These are phyloP conservation scores for Penaeus indicus DNA, from an alignment of 1,140 invertebrate genomes.

Conservation along the genomic window DNA sequence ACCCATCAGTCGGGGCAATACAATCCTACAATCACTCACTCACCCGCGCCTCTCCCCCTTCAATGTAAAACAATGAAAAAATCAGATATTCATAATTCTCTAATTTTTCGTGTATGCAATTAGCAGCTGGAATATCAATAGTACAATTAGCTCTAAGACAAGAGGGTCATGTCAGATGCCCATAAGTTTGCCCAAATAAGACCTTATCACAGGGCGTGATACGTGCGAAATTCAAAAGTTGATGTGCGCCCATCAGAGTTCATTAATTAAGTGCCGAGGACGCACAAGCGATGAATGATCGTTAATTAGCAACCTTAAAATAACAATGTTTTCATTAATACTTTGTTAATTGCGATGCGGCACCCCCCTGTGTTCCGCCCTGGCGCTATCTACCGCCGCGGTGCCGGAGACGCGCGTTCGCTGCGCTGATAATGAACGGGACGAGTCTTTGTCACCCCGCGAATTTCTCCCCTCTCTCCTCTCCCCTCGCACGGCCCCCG, in stretches of 20 bases:
- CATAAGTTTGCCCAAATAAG: constrained; percentile 14
- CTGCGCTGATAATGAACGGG: no score
- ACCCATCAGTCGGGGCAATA: no score
- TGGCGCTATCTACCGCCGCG: constrained; percentile 41
- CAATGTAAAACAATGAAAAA: constrained; percentile 47
- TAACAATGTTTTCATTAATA: constrained; percentile 64
- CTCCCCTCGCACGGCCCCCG: no score
- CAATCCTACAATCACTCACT: not conserved
- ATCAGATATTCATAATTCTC: constrained; percentile 60
- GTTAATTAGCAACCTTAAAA: constrained; percentile 64
- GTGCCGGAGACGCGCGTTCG: no score
- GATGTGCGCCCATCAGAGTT: constrained; percentile 44
- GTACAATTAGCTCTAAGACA: constrained; percentile 57
- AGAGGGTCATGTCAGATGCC: constrained; percentile 42
- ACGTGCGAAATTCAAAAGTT: constrained; percentile 54
- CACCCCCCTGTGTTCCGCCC: constrained; percentile 46
- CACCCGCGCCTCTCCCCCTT: constrained; percentile 11
- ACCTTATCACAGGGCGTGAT: constrained; percentile 1
- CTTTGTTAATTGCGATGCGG: constrained; percentile 62
- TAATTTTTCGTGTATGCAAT: constrained; percentile 61
- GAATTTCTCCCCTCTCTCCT: no score
- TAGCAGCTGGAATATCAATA: constrained; percentile 57
- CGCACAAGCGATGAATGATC: constrained; percentile 64
- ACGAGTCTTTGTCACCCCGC: no score
- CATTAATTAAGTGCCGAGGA: constrained; percentile 61